These are phyloP conservation scores for Arnoldichthys spilopterus DNA, from an alignment of 2,797 vertebrate genomes.

Conservation along the genomic window DNA sequence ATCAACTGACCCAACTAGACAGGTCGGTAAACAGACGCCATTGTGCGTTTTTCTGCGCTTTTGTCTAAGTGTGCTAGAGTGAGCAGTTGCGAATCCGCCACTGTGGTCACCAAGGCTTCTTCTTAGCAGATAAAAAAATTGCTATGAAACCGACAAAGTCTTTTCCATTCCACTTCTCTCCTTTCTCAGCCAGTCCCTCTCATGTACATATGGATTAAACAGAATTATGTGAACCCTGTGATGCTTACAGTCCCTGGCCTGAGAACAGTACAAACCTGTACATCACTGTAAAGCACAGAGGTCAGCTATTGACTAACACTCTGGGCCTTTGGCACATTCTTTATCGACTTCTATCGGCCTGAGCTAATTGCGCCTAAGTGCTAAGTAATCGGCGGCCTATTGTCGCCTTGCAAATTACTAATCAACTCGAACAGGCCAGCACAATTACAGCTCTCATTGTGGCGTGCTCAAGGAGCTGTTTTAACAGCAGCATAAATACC, in stretches of 20 bases:
- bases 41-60: neutral
- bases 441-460: conserved; percentile 67
- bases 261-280: conserved; percentile 12
- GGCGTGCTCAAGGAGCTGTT: conserved; percentile 32
- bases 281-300: conserved; percentile 31
- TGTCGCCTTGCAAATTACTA: conserved; percentile 74
- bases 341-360: conserved; percentile 73
- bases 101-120: neutral
- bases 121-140: neutral
- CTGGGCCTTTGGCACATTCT: conserved; percentile 52
- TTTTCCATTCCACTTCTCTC: neutral
- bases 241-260: conserved; percentile 38
- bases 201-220: neutral
- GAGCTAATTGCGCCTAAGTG: conserved; percentile 74
- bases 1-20: conserved; percentile 1
- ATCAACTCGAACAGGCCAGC: conserved; percentile 66
- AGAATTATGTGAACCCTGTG: conserved; percentile 26
- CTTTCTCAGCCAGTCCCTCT: neutral
- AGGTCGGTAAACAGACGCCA: neutral
- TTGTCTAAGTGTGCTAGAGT: conserved; percentile 3
- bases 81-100: conserved; percentile 1
- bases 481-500: conserved; percentile 59
- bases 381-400: conserved; percentile 71
- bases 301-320: conserved; percentile 67
- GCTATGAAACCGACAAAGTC: neutral